These are phyloP conservation scores for Matsumurasca onukii DNA, from an alignment of 1,140 invertebrate species.

Conservation along the genomic window DNA sequence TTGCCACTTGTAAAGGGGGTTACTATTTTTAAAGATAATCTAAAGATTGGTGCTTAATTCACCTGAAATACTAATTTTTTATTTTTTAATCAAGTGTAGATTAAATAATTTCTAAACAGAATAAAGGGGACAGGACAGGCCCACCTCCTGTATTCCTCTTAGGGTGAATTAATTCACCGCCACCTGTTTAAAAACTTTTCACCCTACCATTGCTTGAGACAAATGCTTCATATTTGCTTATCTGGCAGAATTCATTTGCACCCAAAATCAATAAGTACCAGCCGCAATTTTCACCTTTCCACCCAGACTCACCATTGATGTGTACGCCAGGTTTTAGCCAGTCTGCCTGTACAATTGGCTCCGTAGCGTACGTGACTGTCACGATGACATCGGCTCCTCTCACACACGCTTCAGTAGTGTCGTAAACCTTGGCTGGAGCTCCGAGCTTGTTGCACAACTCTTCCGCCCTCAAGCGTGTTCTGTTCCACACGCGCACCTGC, in stretches of 20 bases:
- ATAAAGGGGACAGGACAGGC: too few species aligned
- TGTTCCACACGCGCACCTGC: slow-evolving; percentile 57
- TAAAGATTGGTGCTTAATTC: not conserved
- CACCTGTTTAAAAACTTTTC: too few species aligned
- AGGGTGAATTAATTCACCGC: too few species aligned
- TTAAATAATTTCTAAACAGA: too few species aligned
- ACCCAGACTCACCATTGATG: slow-evolving; percentile 50
- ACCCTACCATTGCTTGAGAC: too few species aligned
- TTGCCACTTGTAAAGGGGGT: not conserved
- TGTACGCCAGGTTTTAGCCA: slow-evolving; percentile 57
- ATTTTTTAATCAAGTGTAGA: not conserved
- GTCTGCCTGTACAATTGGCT: slow-evolving; percentile 50
- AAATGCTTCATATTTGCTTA: too few species aligned
- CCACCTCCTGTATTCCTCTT: too few species aligned
- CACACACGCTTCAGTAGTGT: slow-evolving; percentile 45
- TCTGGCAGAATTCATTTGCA: too few species aligned
- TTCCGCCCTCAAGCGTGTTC: slow-evolving; percentile 49
- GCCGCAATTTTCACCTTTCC: not conserved
- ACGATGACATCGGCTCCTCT: slow-evolving; percentile 58
- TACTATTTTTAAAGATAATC: slow-evolving; percentile 5
- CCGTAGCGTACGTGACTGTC: slow-evolving; percentile 51
- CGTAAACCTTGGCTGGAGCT: slow-evolving; percentile 1
- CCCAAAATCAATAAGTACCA: not conserved
- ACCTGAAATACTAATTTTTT: slow-evolving; percentile 7
- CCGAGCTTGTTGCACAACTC: slow-evolving; percentile 48